Percentiles rank a stretch among this genome's conserved stretches.
Conservation (phyloP, 2,113 vertebrate genomes). For the Balaeniceps rex region DNA sequence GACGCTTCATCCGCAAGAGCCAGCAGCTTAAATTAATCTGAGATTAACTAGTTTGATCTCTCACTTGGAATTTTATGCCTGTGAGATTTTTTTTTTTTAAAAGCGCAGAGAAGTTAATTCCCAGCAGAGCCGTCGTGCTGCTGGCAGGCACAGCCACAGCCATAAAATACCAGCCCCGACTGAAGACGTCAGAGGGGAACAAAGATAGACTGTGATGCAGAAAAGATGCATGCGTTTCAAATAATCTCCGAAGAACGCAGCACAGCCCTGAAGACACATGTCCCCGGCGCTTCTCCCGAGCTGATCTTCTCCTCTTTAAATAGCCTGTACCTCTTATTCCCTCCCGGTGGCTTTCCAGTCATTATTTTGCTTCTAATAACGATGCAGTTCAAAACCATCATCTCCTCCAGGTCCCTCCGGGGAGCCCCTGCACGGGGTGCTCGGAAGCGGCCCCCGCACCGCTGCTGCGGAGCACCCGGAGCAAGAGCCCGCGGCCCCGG, state of each 20-base stretch:
- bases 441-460: neutral
- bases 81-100: neutral
- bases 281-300: neutral
- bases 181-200: constrained; percentile 39
- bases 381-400: neutral
- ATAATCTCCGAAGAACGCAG: neutral
- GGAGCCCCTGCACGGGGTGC: neutral
- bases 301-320: neutral
- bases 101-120: neutral
- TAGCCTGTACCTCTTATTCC: neutral
- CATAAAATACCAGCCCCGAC: neutral
- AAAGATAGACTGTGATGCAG: constrained; percentile 46
- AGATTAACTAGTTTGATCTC: neutral
- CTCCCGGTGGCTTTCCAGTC: neutral
- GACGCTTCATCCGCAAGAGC: accelerated
- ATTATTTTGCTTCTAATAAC: neutral
- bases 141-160: neutral
- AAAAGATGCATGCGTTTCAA: neutral
- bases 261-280: neutral
- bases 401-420: neutral
- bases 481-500: neutral
- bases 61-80: neutral
- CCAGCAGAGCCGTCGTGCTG: neutral
- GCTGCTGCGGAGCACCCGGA: neutral
- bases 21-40: neutral